Percentiles rank a stretch among this genome's conserved stretches.
Evolutionary conservation across 2,888 invertebrate species (phyloP).

Genomic region (Colletes collaris): DNA sequence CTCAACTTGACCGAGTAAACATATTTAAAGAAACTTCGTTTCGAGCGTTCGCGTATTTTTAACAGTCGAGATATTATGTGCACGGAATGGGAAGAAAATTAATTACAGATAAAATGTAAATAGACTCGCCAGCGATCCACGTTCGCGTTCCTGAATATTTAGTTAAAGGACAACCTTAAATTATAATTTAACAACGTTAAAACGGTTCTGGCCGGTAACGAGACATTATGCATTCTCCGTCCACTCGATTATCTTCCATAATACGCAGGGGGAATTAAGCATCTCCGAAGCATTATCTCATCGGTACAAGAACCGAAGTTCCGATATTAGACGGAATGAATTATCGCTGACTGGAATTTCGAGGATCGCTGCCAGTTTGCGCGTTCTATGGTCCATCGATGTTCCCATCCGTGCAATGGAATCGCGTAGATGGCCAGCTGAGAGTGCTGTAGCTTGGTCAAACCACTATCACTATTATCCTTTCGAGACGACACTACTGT

Average conservation of each 20-base stretch:
- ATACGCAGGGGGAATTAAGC: slow-evolving; percentile 11
- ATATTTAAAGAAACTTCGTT: too few relatives aligned
- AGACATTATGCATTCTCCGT: background rate
- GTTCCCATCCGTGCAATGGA: slow-evolving; percentile 39
- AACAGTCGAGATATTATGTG: background rate
- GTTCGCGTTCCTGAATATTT: background rate
- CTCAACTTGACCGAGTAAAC: too few relatives aligned
- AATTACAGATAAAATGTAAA: slow-evolving; percentile 33
- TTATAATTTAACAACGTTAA: background rate
- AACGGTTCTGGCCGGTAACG: too few relatives aligned
- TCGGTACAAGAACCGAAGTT: background rate
- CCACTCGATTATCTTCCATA: background rate
- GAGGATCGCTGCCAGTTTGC: slow-evolving; percentile 29
- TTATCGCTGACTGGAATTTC: slow-evolving; percentile 33
- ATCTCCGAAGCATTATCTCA: background rate
- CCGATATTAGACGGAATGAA: slow-evolving; percentile 23
- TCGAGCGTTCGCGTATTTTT: slow-evolving; percentile 5
- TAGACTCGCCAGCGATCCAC: background rate
- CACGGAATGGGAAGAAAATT: too few relatives aligned
- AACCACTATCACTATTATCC: slow-evolving; percentile 38
- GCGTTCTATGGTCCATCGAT: slow-evolving; percentile 30
- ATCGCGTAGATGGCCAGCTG: slow-evolving; percentile 23
- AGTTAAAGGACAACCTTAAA: background rate
- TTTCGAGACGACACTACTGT: slow-evolving; percentile 46
- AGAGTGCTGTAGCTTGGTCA: slow-evolving; percentile 15